Base-by-base conservation (phyloP, 2,888 invertebrate genomes). In the Microdon myrmicae region DNA sequence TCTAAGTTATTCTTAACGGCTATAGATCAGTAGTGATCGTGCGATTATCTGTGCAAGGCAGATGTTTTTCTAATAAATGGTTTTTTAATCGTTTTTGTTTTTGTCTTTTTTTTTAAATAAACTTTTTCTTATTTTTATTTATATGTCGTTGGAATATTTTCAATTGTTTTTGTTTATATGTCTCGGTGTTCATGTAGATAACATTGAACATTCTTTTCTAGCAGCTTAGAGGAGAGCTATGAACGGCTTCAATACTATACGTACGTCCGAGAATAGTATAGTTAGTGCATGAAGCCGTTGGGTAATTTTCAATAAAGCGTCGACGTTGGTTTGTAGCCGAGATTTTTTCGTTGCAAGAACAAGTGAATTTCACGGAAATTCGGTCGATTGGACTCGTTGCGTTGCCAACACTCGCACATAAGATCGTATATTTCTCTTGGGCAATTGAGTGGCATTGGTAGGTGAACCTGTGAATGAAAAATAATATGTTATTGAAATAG, bases 341-440 rank as follows among this genome's bases (percentile, higher is more conserved):
- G 81, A 78, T 89, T 89, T 79, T 90, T 90, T 72, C 89, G 82
- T 77, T 89, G 90, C 68, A 92, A 83, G 81, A 93, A 93, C 78
- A 92, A 83, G 80, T 92, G 90, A 72, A 93, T 92, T 79, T 93
- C 92, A 60, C 88, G 83, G 80, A 93, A 93, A 71, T 86, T 87
- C 32, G 92, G 92, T 51, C 92, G 82, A 78, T 87, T 87, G 26
- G 84, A 82, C 72, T 90, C 90, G 75, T 88, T 88, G 43, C 90
- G 82, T 74, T 90, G 89, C 92, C 92, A 93, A 76, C 92, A 93
- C 75, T 93, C 92, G 72, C 86, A 84, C 90, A 93, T 90, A 74
- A 93, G 81, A 77, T 92, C 91, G 80, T 88, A 92, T 72, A 93
- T 90, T 79, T 93, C 92, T 73, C 89, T 88, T 19, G 91, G 89